Conservation (phyloP, 2,113 vertebrate species). For the pig (Sus scrofa) region T2T-Sscrofa CM000812.6:78426001-78426500, state of each 20-base stretch:
- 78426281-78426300: background rate
- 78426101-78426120: background rate
- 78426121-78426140: no score
- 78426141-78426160: background rate
- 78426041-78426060: background rate
- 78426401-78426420: background rate
- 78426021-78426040: background rate
- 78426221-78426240: background rate
- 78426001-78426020: background rate
- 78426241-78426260: background rate
- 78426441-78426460: background rate
- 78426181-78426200: rapidly evolving
- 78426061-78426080: background rate
- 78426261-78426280: background rate
- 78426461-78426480: background rate
- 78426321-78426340: background rate
- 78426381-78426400: background rate
- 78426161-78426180: background rate
- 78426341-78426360: background rate
- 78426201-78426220: background rate
- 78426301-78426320: background rate
- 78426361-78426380: background rate
- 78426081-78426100: background rate
- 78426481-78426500: background rate
- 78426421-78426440: no score